Evolutionary conservation across 2,113 vertebrate species (phyloP).

Genomic region (Pseudolaguvia tuberculata): DNA sequence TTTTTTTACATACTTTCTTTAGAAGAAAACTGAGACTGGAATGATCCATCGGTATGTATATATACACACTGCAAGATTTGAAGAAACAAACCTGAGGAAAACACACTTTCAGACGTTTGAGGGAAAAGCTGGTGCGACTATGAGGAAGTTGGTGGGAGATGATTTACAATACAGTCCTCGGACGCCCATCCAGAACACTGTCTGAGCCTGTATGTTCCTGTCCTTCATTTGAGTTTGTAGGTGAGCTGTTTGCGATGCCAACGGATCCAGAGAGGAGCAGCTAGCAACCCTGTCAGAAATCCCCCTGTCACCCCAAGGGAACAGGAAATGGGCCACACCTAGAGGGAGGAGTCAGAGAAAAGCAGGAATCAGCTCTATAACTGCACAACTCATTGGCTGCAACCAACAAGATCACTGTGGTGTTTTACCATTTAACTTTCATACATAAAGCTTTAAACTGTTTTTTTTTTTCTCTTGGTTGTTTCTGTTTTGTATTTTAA

Average conservation of each 20-base stretch:
- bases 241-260: constrained; percentile 92
- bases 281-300: constrained; percentile 80
- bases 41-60: constrained; percentile 27
- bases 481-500: constrained; percentile 15
- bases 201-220: neutral
- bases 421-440: constrained; percentile 45
- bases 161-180: neutral
- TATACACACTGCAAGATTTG: constrained; percentile 16
- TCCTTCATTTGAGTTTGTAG: constrained; percentile 84
- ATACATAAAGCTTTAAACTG: constrained; percentile 37
- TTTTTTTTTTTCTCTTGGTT: constrained; percentile 10
- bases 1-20: constrained; percentile 21
- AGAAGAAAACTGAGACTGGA: constrained; percentile 8
- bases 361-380: constrained; percentile 21
- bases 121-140: constrained; percentile 14
- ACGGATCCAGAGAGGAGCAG: constrained; percentile 90
- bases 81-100: constrained; percentile 6
- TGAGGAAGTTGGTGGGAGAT: neutral
- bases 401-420: constrained; percentile 46
- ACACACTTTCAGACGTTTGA: constrained; percentile 25
- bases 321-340: constrained; percentile 98
- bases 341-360: constrained; percentile 36
- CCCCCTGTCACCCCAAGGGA: constrained; percentile 87
- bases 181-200: neutral
- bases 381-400: constrained; percentile 41